phyloP scores from a whole-genome alignment of 2,888 invertebrate species.

The Acanthosepion esculentum region DNA sequence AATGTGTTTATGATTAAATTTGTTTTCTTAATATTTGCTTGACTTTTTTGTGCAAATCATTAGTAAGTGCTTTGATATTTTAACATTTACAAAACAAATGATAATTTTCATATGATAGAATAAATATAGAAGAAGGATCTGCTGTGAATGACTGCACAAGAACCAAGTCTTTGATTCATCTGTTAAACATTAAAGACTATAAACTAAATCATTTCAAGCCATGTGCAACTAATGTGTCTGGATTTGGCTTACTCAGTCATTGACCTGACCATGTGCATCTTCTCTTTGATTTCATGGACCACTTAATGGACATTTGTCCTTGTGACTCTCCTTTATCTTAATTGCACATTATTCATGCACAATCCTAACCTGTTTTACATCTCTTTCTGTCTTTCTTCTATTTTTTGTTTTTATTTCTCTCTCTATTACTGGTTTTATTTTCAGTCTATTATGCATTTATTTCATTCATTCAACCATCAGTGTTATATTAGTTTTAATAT shows the following conservation, averaged over 20 bases:
- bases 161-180: background rate
- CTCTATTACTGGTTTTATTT: background rate
- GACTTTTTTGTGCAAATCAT: background rate
- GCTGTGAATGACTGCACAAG: background rate
- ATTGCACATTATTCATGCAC: background rate
- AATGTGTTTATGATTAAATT: background rate
- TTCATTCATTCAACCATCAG: background rate
- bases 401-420: background rate
- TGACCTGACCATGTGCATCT: background rate
- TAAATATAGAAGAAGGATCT: background rate
- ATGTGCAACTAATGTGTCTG: conserved; percentile 33
- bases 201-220: background rate
- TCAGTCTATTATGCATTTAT: background rate
- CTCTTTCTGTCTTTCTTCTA: background rate
- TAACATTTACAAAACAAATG: background rate
- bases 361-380: background rate
- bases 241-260: background rate
- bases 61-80: background rate
- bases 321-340: background rate
- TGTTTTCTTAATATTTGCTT: background rate
- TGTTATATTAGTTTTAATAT: background rate
- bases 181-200: conserved; percentile 20
- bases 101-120: background rate
- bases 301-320: conserved; percentile 20
- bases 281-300: background rate